Percentiles rank a stretch among this genome's conserved stretches.
Conservation (phyloP, 2,888 invertebrate species). For the Branchipolynoe longqiensis region DNA sequence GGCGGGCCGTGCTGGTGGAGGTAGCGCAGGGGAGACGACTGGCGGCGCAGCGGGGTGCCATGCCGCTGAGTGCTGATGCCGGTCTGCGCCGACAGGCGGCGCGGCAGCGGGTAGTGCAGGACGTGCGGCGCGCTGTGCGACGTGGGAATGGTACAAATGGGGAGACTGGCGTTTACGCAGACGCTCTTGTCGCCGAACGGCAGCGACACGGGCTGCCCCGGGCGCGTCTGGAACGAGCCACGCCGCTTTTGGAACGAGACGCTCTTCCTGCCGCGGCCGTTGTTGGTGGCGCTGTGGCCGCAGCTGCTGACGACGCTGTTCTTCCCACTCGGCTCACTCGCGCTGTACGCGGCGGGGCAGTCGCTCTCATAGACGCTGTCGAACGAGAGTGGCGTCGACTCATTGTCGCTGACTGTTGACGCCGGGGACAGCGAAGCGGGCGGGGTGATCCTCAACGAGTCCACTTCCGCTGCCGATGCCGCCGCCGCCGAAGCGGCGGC, state of each 20-base stretch:
- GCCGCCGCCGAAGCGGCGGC: background rate
- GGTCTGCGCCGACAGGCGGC: conserved; percentile 3
- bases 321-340: too few species aligned
- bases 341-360: background rate
- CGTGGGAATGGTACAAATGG: conserved; percentile 23
- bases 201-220: background rate
- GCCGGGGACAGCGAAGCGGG: conserved; percentile 30
- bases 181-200: background rate
- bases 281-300: background rate
- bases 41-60: background rate
- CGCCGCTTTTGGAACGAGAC: conserved; percentile 23
- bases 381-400: conserved; percentile 37
- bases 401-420: conserved; percentile 43
- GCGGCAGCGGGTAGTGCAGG: background rate
- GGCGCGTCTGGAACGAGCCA: background rate
- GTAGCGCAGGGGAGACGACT: conserved; percentile 1
- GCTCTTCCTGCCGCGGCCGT: background rate
- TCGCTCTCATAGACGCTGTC: conserved; percentile 51
- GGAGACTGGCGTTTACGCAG: background rate
- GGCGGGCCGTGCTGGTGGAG: background rate
- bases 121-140: conserved; percentile 15
- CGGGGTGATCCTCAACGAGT: background rate
- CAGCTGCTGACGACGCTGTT: background rate
- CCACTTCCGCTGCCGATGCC: background rate
- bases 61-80: background rate